Evolutionary conservation across 2,797 vertebrate species (phyloP).

Genomic region (Pseudomugil gertrudae): DNA sequence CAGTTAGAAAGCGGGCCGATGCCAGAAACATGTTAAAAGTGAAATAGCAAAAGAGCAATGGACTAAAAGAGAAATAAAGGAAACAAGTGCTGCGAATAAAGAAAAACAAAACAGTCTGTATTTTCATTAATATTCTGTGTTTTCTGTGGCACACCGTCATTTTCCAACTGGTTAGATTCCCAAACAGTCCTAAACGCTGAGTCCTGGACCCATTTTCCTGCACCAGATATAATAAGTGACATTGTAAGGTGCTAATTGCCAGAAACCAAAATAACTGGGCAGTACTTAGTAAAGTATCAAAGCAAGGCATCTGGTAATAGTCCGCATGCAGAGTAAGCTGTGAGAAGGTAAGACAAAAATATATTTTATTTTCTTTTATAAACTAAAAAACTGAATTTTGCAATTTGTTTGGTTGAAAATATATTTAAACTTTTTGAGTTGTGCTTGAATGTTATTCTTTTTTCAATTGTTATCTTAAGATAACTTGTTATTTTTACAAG

Average conservation of each 20-base stretch:
- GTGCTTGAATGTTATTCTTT: too few relatives aligned
- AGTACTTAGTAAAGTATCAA: background rate
- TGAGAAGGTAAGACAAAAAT: background rate
- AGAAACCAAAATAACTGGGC: slow-evolving; percentile 38
- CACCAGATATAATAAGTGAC: slow-evolving; percentile 56
- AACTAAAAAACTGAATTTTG: background rate
- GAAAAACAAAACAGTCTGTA: slow-evolving; percentile 69
- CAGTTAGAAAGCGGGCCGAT: slow-evolving; percentile 62
- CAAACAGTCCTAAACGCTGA: slow-evolving; percentile 42
- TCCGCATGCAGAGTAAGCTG: too few relatives aligned
- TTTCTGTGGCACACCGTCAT: slow-evolving; percentile 75
- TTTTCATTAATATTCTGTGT: slow-evolving; percentile 74
- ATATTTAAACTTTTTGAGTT: background rate
- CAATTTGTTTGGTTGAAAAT: background rate
- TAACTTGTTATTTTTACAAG: too few relatives aligned
- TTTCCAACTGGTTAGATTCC: slow-evolving; percentile 65
- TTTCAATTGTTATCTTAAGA: too few relatives aligned
- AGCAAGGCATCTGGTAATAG: background rate
- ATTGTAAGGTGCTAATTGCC: slow-evolving; percentile 71
- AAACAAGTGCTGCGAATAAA: slow-evolving; percentile 62
- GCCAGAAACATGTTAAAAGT: slow-evolving; percentile 79
- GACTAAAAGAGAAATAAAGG: slow-evolving; percentile 70
- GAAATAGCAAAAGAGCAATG: slow-evolving; percentile 67
- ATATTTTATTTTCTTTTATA: background rate
- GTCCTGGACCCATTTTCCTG: slow-evolving; percentile 35